Evolutionary conservation across 2,888 invertebrate species (phyloP).

Genomic region (Pocota personata): DNA sequence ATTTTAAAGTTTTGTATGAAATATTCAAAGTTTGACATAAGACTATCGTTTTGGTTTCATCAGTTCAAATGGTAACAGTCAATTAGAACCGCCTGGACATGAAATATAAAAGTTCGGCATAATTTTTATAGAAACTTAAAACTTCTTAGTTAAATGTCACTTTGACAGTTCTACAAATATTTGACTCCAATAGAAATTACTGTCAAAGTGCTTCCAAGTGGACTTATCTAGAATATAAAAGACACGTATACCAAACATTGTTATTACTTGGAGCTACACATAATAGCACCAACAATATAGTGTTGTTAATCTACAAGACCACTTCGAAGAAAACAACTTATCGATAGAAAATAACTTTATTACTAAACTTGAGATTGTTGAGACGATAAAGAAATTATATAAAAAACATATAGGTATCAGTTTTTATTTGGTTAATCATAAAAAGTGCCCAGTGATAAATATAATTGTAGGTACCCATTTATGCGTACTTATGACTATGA

Average conservation of each 20-base stretch:
- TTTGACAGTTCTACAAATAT: neutral
- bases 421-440: neutral
- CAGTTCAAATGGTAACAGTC: too few relatives aligned
- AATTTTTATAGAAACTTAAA: too few relatives aligned
- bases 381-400: too few relatives aligned
- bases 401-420: too few relatives aligned
- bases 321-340: neutral
- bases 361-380: neutral
- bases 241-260: neutral
- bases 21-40: neutral
- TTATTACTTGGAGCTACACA: neutral
- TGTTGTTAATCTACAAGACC: neutral
- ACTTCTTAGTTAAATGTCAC: neutral
- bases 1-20: neutral
- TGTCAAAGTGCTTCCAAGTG: neutral
- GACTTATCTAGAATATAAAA: neutral
- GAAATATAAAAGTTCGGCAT: too few relatives aligned
- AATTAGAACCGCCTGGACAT: too few relatives aligned
- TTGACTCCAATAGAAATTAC: neutral
- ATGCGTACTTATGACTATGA: neutral
- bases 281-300: neutral
- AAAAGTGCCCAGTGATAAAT: neutral
- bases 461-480: neutral
- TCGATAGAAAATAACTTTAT: neutral
- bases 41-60: too few relatives aligned